Evolutionary conservation across 1,140 invertebrate species (phyloP), one percentile per base, ranked within the genome.

Genomic region (Cotesia glomerata): DNA sequence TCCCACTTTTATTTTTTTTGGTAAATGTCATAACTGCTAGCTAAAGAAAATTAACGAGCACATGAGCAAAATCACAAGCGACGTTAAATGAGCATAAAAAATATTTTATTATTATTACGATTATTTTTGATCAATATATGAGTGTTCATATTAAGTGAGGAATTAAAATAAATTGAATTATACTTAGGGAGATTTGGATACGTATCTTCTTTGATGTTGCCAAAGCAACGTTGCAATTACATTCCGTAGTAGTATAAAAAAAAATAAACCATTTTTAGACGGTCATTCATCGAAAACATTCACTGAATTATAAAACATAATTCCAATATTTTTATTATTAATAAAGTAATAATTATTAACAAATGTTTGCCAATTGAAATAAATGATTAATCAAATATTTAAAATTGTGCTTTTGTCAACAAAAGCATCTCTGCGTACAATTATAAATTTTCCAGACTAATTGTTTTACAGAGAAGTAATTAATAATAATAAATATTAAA

Each of bases 221-320:
- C 63, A 65, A 65, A 65, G 63, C 63, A 65, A 65, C 63, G 45
- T 51, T 51, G 45, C 45, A 65, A 65, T 65, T 65, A 39, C 63
- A 65, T 65, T 65, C 63, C 63, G 63, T 65, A 65, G 63, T 65
- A n/a, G n/a, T n/a, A n/a, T n/a, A n/a, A n/a, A n/a, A n/a, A 18
- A 65, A n/a, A 18, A 49, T 13, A 65, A 65, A 51, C 1, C 36
- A 16, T 65, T 45, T 45, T 45, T 45, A 45, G 39, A 45, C 39
- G 26, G 26, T 26, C 26, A 45, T 39, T 39, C 9, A 39, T 45
- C 39, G 7, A 45, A 45, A 45, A 45, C 11, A 65, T n/a, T 65
- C 63, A 51, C 63, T 65, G 63, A 49, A 51, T 49, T 65, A 49
- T 54, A 54, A 54, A n/a, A 35, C n/a, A n/a, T 32, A 35, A 63